Conservation (phyloP, 1,140 invertebrate genomes). For the Lasioglossum baleicum region DNA sequence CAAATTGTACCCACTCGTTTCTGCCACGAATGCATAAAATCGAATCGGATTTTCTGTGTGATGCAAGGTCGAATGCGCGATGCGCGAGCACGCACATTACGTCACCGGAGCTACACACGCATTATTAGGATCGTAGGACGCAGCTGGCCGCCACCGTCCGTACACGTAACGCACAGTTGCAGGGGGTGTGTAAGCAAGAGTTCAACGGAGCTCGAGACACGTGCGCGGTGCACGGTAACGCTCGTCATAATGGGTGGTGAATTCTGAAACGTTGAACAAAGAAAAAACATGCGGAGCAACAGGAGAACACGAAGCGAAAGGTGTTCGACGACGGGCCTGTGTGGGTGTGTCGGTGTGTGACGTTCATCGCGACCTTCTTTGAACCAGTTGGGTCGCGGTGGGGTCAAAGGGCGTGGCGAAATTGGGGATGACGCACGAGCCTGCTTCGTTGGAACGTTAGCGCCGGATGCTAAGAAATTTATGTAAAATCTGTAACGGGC, state of each 20-base stretch:
- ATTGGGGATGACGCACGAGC: too few species aligned
- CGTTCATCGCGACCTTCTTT: constrained; percentile 59
- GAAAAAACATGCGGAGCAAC: constrained; percentile 77
- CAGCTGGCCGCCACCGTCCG: constrained; percentile 4
- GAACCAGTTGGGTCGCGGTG: not conserved
- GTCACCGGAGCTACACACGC: constrained; percentile 72
- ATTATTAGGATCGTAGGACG: constrained; percentile 76
- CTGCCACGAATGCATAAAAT: too few species aligned
- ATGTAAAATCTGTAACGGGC: too few species aligned
- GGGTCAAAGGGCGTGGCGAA: too few species aligned
- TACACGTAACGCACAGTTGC: constrained; percentile 15
- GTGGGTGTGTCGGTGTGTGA: constrained; percentile 11
- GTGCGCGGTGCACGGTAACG: constrained; percentile 21
- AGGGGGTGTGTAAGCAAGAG: not conserved
- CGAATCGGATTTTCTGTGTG: too few species aligned
- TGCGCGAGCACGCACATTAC: constrained; percentile 72
- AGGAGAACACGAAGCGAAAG: constrained; percentile 72
- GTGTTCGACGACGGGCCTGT: constrained; percentile 54
- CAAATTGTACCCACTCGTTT: too few species aligned
- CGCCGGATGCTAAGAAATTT: too few species aligned
- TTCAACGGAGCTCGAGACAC: not conserved
- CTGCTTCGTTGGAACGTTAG: too few species aligned
- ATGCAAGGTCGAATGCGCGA: constrained; percentile 50
- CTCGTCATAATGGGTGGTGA: constrained; percentile 60
- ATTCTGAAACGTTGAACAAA: constrained; percentile 75